phyloP scores from a whole-genome alignment of 1,140 invertebrate species.

The Trichogramma pretiosum region DNA sequence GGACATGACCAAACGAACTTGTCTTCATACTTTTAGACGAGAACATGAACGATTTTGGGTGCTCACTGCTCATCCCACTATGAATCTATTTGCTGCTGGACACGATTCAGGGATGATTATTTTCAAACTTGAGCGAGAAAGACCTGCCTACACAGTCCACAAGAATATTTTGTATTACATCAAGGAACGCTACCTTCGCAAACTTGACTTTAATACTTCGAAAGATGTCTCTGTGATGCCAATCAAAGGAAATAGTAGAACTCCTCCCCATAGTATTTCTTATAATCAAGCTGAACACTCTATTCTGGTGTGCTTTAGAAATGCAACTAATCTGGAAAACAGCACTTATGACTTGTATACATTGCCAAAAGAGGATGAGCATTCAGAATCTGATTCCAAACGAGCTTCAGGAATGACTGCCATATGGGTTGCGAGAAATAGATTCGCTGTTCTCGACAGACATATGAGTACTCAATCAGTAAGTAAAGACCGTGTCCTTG shows the following conservation, averaged over 20 bases:
- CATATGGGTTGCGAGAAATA: conserved; percentile 95
- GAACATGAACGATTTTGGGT: conserved; percentile 98
- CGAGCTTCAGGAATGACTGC: conserved; percentile 85
- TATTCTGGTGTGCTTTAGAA: conserved; percentile 72
- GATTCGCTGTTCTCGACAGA: conserved; percentile 94
- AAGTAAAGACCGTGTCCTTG: too few relatives aligned
- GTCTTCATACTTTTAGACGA: conserved; percentile 87
- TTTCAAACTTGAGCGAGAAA: conserved; percentile 84
- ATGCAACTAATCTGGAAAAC: conserved; percentile 72
- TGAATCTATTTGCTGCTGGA: conserved; percentile 84
- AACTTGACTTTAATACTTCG: conserved; percentile 84
- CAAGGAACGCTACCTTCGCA: conserved; percentile 85
- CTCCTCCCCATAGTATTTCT: conserved; percentile 76
- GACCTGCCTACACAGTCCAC: conserved; percentile 90
- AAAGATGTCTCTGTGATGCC: conserved; percentile 92
- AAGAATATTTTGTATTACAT: conserved; percentile 94
- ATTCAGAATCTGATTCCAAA: conserved; percentile 62
- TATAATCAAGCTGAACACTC: conserved; percentile 95
- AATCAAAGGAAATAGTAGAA: conserved; percentile 70
- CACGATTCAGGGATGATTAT: conserved; percentile 91
- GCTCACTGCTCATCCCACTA: conserved; percentile 78
- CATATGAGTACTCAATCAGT: conserved; percentile 83
- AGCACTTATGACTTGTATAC: conserved; percentile 91
- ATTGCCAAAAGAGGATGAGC: conserved; percentile 61
- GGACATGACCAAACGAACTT: conserved; percentile 98